These are phyloP conservation scores for Diadumene lineata DNA, from an alignment of 92 coral and sea anemone species.

Conservation along the genomic window DNA sequence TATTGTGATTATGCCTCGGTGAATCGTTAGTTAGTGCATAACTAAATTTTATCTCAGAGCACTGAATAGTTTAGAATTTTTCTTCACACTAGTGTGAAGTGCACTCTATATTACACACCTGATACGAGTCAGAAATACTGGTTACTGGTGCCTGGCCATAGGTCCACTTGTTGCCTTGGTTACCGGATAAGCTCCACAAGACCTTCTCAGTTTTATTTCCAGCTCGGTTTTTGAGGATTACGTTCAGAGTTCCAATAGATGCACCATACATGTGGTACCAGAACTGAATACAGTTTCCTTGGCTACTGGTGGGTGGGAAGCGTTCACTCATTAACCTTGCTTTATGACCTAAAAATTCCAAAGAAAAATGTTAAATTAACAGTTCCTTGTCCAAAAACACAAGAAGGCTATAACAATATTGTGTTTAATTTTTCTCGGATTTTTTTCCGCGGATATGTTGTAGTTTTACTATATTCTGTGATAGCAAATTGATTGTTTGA, in stretches of 20 bases:
- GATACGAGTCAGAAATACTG: slow-evolving; percentile 70
- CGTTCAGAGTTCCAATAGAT: slow-evolving; percentile 82
- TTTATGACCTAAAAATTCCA: slow-evolving; percentile 84
- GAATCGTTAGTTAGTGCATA: no score
- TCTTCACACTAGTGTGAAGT: no score
- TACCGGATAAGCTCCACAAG: slow-evolving; percentile 90
- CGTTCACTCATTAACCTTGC: slow-evolving; percentile 92
- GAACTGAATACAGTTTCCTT: slow-evolving; percentile 86
- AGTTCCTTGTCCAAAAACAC: no score
- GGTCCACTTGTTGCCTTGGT: slow-evolving; percentile 73
- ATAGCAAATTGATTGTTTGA: background rate
- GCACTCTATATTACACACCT: no score
- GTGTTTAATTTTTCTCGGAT: no score
- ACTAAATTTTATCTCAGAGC: no score
- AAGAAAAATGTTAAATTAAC: no score
- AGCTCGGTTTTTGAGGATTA: slow-evolving; percentile 79
- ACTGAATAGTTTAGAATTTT: no score
- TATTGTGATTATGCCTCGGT: no score
- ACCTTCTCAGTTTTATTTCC: slow-evolving; percentile 79
- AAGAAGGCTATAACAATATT: no score
- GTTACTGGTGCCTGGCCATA: slow-evolving; percentile 84
- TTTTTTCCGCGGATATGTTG: no score
- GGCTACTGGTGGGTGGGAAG: slow-evolving; percentile 65
- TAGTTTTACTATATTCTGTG: background rate
- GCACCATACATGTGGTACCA: slow-evolving; percentile 98